Evolutionary conservation across 2,113 vertebrate genomes (phyloP), one percentile per base, ranked within the genome.

Genomic region (Cacatua alba): DNA sequence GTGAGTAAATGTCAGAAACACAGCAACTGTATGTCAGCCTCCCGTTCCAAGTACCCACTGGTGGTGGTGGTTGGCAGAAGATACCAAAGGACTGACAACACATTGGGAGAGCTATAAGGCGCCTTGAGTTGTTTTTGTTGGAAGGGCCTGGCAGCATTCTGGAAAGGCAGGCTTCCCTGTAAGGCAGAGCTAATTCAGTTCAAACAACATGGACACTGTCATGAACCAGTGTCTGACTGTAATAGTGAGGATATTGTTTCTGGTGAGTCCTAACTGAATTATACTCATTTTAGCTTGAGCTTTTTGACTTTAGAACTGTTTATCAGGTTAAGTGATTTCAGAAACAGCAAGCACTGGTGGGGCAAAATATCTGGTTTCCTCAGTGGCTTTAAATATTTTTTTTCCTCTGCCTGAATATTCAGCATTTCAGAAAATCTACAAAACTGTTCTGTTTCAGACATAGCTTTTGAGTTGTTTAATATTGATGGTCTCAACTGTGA

Each of bases 81-180:
- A 18, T 68, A 35, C 0, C 26, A 37, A 8, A 0, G 0, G 35
- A 29, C 23, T 68, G 68, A 67, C 33, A 43, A 10, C 49, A 2
- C 31, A 25, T 5, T 35, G 43, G 37, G 78, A 95, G 25, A 53
- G 16, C 49, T 41, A 33, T 65, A 2, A 19, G 53, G 23, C 44
- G 74, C 17, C 44, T 39, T 21, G 25, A 51, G 13, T 23, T 78
- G 25, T 33, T 75, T 67, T 68, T 43, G 43, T 87, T 75, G 69
- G 41, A 60, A 43, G 33, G 19, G 69, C 17, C 21, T 57, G 15
- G 49, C 39, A 60, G 65, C 46, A 8, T 84, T 78, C 51, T 82
- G 85, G 43, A 75, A 82, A 90, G 29, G 23, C 44, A 37, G 51
- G 17, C 46, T 71, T 81, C 31, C n/a, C 39, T 74, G 55, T 24